phyloP scores from a whole-genome alignment of 2,888 invertebrate genomes.

The Diarsia mendica region DNA sequence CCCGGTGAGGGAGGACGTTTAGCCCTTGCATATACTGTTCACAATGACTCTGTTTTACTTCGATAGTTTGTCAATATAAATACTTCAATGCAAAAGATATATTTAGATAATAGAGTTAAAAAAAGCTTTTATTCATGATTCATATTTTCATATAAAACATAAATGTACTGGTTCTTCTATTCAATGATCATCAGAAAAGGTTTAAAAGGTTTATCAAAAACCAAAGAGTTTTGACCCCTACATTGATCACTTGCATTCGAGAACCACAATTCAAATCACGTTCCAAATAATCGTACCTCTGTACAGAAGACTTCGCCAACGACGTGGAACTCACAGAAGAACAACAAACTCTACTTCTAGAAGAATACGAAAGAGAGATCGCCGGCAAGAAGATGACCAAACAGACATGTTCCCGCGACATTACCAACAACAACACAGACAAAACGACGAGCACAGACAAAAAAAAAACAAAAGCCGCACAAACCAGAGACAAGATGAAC shows the following conservation, averaged over 20 bases:
- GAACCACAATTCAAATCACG: constrained; percentile 39
- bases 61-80: not conserved
- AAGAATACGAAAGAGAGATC: constrained; percentile 93
- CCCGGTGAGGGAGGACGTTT: not conserved
- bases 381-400: constrained; percentile 82
- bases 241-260: constrained; percentile 30
- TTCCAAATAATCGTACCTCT: constrained; percentile 60
- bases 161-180: constrained; percentile 33
- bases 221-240: not conserved
- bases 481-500: constrained; percentile 78
- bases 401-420: constrained; percentile 76
- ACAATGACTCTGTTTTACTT: not conserved
- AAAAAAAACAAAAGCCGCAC: constrained; percentile 71
- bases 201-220: not conserved
- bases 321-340: constrained; percentile 93
- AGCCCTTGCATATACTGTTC: constrained; percentile 1
- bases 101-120: not conserved
- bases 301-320: constrained; percentile 91
- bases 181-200: constrained; percentile 25
- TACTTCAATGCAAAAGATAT: not conserved
- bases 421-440: constrained; percentile 81
- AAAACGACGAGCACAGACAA: constrained; percentile 74
- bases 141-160: constrained; percentile 41
- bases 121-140: constrained; percentile 49
- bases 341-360: constrained; percentile 92